These are phyloP conservation scores for Ichneumoninae sp. DNA, from an alignment of 2,888 invertebrate genomes.

Conservation along the genomic window DNA sequence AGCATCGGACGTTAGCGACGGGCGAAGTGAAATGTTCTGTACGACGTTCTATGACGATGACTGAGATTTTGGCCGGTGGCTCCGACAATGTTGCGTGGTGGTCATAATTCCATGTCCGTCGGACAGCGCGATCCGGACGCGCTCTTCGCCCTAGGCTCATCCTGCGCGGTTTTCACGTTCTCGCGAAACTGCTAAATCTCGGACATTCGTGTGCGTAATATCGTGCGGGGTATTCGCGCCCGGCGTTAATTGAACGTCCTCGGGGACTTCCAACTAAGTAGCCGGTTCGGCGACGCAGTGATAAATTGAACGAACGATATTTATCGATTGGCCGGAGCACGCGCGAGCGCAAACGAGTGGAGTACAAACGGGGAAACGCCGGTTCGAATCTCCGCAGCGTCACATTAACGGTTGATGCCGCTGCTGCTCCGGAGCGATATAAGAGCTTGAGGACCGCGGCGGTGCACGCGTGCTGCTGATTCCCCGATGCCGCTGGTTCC, in stretches of 20 bases:
- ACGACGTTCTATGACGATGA: slow-evolving; percentile 17
- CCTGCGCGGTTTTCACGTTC: not conserved
- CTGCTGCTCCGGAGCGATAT: slow-evolving; percentile 13
- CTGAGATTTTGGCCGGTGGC: slow-evolving; percentile 17
- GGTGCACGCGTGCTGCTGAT: slow-evolving; percentile 49
- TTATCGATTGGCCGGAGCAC: slow-evolving; percentile 74
- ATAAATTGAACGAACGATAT: slow-evolving; percentile 79
- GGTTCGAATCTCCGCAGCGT: slow-evolving; percentile 49
- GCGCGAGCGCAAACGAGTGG: slow-evolving; percentile 34
- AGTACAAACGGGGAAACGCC: slow-evolving; percentile 45
- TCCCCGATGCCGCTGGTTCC: slow-evolving; percentile 36
- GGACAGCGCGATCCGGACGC: slow-evolving; percentile 34
- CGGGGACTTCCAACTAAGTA: slow-evolving; percentile 73
- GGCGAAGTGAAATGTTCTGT: not conserved
- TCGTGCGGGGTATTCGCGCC: slow-evolving; percentile 54
- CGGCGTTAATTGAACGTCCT: slow-evolving; percentile 75
- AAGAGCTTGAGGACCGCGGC: slow-evolving; percentile 55
- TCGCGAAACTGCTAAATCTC: not conserved
- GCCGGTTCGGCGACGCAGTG: slow-evolving; percentile 67
- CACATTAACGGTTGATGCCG: slow-evolving; percentile 30
- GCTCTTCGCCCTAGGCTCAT: slow-evolving; percentile 53
- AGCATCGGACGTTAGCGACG: not conserved
- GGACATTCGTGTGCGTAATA: slow-evolving; percentile 27
- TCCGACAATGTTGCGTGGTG: slow-evolving; percentile 31
- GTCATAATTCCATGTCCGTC: slow-evolving; percentile 59